Evolutionary conservation across 2,797 vertebrate species (phyloP), one percentile per base, ranked within the genome.

Genomic region (Danio aesculapii): DNA sequence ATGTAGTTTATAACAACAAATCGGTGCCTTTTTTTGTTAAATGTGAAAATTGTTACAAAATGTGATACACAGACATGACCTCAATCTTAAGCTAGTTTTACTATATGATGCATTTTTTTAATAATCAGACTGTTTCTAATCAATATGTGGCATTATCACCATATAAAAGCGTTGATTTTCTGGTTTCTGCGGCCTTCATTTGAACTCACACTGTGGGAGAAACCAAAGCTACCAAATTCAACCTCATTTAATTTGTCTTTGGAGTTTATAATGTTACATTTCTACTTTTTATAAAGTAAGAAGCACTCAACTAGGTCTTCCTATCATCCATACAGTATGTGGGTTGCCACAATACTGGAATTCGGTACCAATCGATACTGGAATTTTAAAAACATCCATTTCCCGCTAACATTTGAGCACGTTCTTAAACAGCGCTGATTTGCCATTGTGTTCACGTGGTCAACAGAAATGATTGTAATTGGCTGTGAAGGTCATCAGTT

Each of bases 11-110:
- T 4, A 9, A 50, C 39, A n/a, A 79, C 62, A 55, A 44, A 47
- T 49, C 43, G 83, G 94, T 94, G 93, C 93, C 93, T 93, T 91
- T 84, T 30, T 30, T 81, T 68, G 63, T 69, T 73, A 69, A 79
- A 77, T 80, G 77, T 79, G 81, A 43, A 88, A 9, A 30, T 68
- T 43, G 41, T 50, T 53, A 84, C 87, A 75, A 90, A 87, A 90
- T 88, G 90, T 84, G 88, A 84, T 49, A 21, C 9, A 67, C 79
- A 2, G 58, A 66, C 86, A 64, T 80, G 44, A 81, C 73, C 30
- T 84, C 88, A 83, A 52, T 87, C 44, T 88, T 64, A 81, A 73
- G 77, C 77, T 79, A 49, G 52, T 47, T 74, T 59, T 87, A 46
- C 61, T 75, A 46, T 52, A 21, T 72, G 41, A 80, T 66, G 57